Conservation (phyloP, 2,888 invertebrate species). For the Formica aserva region DNA sequence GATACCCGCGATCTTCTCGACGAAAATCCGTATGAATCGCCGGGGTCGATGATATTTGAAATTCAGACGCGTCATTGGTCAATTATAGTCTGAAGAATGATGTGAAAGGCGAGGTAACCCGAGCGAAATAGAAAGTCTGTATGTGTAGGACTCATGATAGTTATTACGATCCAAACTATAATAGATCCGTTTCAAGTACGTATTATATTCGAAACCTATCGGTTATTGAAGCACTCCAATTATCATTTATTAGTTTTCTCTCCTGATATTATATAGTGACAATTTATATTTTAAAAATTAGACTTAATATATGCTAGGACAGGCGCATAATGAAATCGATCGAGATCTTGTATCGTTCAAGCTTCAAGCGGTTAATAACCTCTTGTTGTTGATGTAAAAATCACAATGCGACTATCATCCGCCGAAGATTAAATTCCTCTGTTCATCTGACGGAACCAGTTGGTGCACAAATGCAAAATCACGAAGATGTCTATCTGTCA, state of each 20-base stretch:
- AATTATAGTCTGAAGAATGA: background rate
- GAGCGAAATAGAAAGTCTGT: background rate
- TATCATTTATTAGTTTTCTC: background rate
- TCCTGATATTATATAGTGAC: background rate
- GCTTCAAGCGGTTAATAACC: background rate
- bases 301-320: background rate
- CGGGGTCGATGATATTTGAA: background rate
- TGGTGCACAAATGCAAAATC: background rate
- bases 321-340: background rate
- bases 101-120: background rate
- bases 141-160: background rate
- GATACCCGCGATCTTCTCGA: slow-evolving; percentile 57
- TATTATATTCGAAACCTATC: background rate
- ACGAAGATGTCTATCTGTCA: background rate
- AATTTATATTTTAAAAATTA: slow-evolving; percentile 8
- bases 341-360: background rate
- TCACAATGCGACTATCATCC: background rate
- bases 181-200: background rate
- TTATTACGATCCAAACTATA: background rate
- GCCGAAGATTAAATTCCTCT: slow-evolving; percentile 1
- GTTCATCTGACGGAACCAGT: background rate
- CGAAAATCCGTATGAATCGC: background rate
- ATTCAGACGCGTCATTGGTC: slow-evolving; percentile 11
- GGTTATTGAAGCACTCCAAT: background rate
- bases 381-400: background rate